Percentiles rank a stretch among this genome's conserved stretches.
phyloP scores from a whole-genome alignment of 2,113 vertebrate genomes.

The Xenopus borealis region DNA sequence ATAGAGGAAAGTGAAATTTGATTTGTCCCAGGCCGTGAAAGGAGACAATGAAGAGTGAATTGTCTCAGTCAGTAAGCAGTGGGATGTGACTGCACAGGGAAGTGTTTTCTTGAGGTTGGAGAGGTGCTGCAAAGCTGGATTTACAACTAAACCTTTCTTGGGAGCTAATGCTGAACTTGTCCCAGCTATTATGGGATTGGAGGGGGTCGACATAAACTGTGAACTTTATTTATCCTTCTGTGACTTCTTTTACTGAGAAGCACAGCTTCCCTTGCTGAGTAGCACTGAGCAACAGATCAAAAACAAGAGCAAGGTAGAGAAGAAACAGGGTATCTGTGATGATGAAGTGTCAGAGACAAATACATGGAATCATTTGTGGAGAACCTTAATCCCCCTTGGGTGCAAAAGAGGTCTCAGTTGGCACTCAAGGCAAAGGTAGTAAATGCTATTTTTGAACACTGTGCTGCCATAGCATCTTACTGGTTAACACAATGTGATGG shows the following conservation, averaged over 20 bases:
- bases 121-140: constrained; percentile 12
- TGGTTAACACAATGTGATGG: constrained; percentile 15
- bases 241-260: neutral
- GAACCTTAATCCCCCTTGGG: neutral
- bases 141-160: constrained; percentile 9
- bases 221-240: neutral
- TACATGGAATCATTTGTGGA: neutral
- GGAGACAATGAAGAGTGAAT: neutral
- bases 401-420: neutral
- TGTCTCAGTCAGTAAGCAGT: neutral
- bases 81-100: neutral
- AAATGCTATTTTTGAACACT: neutral
- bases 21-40: neutral
- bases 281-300: neutral
- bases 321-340: no score
- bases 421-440: neutral
- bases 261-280: neutral
- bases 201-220: neutral
- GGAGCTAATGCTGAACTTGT: neutral
- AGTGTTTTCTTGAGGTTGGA: neutral
- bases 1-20: neutral
- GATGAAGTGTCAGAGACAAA: neutral
- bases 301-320: neutral
- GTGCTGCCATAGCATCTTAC: neutral
- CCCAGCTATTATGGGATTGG: constrained; percentile 19